Base-by-base conservation (phyloP, 2,888 invertebrate genomes). In the Callimorpha dominula region DNA sequence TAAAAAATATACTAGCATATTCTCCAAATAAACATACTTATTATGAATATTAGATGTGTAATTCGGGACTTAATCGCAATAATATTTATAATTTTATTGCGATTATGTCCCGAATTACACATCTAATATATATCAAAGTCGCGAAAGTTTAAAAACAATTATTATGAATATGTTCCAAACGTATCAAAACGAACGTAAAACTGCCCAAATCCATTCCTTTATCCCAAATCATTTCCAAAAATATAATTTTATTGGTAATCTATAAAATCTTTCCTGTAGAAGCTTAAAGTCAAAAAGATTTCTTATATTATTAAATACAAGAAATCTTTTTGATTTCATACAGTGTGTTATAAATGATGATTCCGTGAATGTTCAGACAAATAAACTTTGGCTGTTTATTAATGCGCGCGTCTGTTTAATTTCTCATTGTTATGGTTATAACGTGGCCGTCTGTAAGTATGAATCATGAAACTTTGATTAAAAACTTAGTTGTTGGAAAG, bases 341-440 rank as follows among this genome's bases (percentile, higher is more conserved):
- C 70, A 65, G 71, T 62, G 66, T 50, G 52, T 69, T 78, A 71
- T 80, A 79, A 78, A 80, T 83, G 77, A 83, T 83, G 70, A 81
- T 81, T 78, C 81, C 14, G 57, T 75, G 75, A 78, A 84, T 79
- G 70, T 81, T 81, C 75, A 74, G 65, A 76, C 66, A 75, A 84
- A 84, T 81, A 85, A 82, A 75, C 78, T 67, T 60, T 31, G 65
- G 73, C 78, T 84, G 81, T 83, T 81, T 84, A 74, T 77, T 72
- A 68, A 64, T 62, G 64, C 57, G 70, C 60, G 65, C 54, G 68
- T 83, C 84, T 85, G 85, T 81, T 85, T 75, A 69, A 70, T 75
- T 75, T 85, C 83, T 75, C 65, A 81, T 84, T 85, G 85, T 85
- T 86, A 75, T 84, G 74, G 68, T 81, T 82, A 65, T 71, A 65